A percentile compares a stretch with the other conserved stretches of the same genome.
Evolutionary conservation across 2,888 invertebrate genomes (phyloP).

Genomic region (Dryobota labecula): DNA sequence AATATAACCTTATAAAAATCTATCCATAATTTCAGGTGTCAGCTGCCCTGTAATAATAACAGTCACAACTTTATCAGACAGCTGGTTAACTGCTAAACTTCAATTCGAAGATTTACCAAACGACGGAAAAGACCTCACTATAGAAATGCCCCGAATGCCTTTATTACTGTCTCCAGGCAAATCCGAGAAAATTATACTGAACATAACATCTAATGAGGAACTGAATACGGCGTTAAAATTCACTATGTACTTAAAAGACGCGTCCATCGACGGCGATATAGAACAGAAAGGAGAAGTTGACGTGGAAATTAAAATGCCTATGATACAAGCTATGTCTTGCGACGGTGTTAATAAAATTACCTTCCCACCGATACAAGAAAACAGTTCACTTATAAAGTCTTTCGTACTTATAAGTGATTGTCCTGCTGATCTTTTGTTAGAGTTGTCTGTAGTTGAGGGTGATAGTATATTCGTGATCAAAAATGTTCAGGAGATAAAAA

Average conservation of each 20-base stretch:
- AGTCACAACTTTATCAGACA: slow-evolving; percentile 80
- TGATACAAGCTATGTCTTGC: slow-evolving; percentile 82
- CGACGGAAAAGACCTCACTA: slow-evolving; percentile 72
- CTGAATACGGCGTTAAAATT: slow-evolving; percentile 75
- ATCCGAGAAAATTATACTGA: slow-evolving; percentile 77
- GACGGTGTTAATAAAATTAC: slow-evolving; percentile 82
- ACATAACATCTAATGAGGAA: slow-evolving; percentile 81
- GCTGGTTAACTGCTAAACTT: slow-evolving; percentile 83
- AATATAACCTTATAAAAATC: neutral
- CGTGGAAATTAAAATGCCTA: slow-evolving; percentile 81
- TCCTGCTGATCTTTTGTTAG: slow-evolving; percentile 80
- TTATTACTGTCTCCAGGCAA: slow-evolving; percentile 82
- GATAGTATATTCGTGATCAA: slow-evolving; percentile 80
- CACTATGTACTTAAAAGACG: slow-evolving; percentile 79
- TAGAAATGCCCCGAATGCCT: slow-evolving; percentile 83
- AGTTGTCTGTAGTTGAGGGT: slow-evolving; percentile 77
- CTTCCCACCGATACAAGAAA: slow-evolving; percentile 80
- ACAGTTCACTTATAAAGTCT: slow-evolving; percentile 72
- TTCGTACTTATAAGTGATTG: slow-evolving; percentile 85
- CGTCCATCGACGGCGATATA: slow-evolving; percentile 78
- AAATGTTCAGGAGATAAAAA: slow-evolving; percentile 83
- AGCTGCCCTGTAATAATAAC: slow-evolving; percentile 74
- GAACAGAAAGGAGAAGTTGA: slow-evolving; percentile 76
- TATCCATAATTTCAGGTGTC: slow-evolving; percentile 73
- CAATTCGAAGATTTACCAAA: slow-evolving; percentile 76